phyloP scores from a whole-genome alignment of 1,140 invertebrate species.

The Drosophila malerkotliana region DNA sequence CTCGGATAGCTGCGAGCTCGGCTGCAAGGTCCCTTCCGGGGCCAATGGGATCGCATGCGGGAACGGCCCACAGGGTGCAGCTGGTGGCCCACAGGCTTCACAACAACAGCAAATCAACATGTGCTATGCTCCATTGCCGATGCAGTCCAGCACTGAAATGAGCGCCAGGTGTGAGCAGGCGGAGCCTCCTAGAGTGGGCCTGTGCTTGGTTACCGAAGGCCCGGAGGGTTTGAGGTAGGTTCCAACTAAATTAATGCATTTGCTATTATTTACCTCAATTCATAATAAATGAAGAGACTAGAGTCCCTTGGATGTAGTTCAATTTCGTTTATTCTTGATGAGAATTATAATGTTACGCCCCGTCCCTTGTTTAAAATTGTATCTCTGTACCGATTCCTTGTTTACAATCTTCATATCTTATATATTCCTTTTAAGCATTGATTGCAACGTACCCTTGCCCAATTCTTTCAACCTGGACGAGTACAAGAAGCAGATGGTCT shows the following conservation, averaged over 20 bases:
- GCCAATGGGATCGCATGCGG: conserved; percentile 3
- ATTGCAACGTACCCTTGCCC: conserved; percentile 62
- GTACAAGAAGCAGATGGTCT: conserved; percentile 24
- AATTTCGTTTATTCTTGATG: too few species aligned
- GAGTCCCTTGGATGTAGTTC: too few species aligned
- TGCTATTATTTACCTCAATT: too few species aligned
- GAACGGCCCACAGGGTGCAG: conserved; percentile 7
- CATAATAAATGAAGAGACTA: too few species aligned
- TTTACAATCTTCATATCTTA: too few species aligned
- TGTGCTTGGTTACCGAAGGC: conserved; percentile 61
- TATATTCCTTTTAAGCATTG: conserved; percentile 33
- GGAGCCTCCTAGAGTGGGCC: conserved; percentile 39
- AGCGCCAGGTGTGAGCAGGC: conserved; percentile 6
- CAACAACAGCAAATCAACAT: conserved; percentile 19
- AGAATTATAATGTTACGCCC: too few species aligned
- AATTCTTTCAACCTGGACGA: conserved; percentile 44
- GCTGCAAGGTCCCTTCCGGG: conserved; percentile 33
- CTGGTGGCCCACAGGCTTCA: not conserved
- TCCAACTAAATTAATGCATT: not conserved
- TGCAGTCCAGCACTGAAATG: not conserved
- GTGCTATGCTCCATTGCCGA: conserved; percentile 18
- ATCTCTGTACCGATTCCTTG: too few species aligned
- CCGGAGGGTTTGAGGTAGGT: conserved; percentile 62
- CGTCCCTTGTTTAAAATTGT: too few species aligned
- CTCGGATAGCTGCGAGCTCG: conserved; percentile 55